Percentiles rank a stretch among this genome's conserved stretches.
Conservation (phyloP, 2,797 vertebrate species). For the Sternotherus odoratus region DNA sequence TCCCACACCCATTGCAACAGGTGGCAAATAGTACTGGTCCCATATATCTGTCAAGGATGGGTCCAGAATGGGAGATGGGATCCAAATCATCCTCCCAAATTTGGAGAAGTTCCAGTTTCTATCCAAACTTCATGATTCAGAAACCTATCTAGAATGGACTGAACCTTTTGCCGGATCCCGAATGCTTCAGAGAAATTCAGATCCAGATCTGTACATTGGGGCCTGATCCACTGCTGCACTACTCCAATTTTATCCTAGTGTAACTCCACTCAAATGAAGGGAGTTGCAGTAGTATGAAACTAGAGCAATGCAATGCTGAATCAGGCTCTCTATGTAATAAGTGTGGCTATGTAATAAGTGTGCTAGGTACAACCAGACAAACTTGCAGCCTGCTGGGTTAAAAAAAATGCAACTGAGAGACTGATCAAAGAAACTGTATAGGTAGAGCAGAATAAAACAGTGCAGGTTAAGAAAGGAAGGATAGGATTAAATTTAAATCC, state of each 20-base stretch:
- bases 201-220: not conserved
- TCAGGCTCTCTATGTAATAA: not conserved
- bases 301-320: slow-evolving; percentile 10
- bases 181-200: not conserved
- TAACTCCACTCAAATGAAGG: not conserved
- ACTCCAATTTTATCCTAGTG: not conserved
- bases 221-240: not conserved
- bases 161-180: not conserved
- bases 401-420: slow-evolving; percentile 38
- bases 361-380: slow-evolving; percentile 1
- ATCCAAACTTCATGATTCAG: not conserved
- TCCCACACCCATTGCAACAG: not conserved
- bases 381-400: slow-evolving; percentile 9
- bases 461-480: slow-evolving; percentile 62
- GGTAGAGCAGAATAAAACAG: slow-evolving; percentile 39
- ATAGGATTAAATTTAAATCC: slow-evolving; percentile 46
- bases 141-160: not conserved
- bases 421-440: slow-evolving; percentile 51
- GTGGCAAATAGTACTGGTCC: not conserved
- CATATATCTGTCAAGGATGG: not conserved
- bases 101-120: not conserved
- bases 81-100: not conserved
- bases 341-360: slow-evolving; percentile 26
- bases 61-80: not conserved
- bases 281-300: not conserved